Evolutionary conservation across 2,113 vertebrate species (phyloP).

Genomic region (Thunnus maccoyii): DNA sequence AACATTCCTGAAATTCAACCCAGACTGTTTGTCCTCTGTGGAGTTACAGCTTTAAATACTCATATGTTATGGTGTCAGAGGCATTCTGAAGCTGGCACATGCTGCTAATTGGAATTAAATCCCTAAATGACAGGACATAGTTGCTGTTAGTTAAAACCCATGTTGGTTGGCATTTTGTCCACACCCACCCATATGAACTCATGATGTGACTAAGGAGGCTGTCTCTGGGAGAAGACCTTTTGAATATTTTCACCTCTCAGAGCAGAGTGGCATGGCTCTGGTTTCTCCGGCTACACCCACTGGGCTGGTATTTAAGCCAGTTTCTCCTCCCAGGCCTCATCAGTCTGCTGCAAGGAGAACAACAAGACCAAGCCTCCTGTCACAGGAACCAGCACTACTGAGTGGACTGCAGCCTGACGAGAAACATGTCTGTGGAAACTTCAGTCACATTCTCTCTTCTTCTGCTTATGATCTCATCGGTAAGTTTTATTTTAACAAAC

Average conservation of each 20-base stretch:
- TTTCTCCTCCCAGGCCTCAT: constrained; percentile 55
- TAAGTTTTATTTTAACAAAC: constrained; percentile 41
- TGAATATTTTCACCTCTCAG: constrained; percentile 51
- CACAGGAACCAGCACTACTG: constrained; percentile 12
- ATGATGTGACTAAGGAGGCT: not conserved
- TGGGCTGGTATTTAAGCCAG: constrained; percentile 71
- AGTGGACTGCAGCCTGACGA: constrained; percentile 7
- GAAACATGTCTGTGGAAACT: constrained; percentile 62
- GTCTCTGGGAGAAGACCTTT: not conserved
- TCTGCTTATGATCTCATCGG: constrained; percentile 54
- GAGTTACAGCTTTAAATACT: not conserved
- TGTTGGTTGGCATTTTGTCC: not conserved
- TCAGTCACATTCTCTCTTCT: constrained; percentile 40
- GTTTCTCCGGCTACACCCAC: constrained; percentile 75
- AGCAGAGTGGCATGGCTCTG: constrained; percentile 42
- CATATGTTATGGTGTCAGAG: not conserved
- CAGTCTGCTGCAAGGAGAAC: constrained; percentile 37
- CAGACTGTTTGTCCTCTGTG: not conserved
- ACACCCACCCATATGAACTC: not conserved
- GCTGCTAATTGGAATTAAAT: not conserved
- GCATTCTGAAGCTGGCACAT: not conserved
- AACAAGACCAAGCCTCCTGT: constrained; percentile 36
- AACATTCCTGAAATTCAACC: constrained; percentile 13
- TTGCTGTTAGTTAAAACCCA: not conserved
- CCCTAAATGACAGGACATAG: not conserved